Conservation (phyloP, 2,888 invertebrate species). For the Hemicrepidius hirtus region DNA sequence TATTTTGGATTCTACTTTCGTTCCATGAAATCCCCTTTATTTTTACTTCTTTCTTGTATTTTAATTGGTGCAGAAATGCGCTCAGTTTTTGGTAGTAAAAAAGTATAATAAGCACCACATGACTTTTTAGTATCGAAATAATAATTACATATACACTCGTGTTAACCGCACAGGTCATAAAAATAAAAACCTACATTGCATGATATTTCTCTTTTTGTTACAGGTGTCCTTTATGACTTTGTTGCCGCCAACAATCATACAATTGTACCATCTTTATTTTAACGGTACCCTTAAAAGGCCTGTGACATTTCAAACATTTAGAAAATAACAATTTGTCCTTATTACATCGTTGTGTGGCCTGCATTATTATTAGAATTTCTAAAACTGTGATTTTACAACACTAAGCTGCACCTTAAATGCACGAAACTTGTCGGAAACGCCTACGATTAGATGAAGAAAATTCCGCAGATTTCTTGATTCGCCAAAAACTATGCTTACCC, state of each 20-base stretch:
- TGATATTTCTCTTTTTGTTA: too few relatives aligned
- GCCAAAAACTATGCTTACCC: not conserved
- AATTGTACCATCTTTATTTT: not conserved
- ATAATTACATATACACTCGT: too few relatives aligned
- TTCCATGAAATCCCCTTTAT: too few relatives aligned
- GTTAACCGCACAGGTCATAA: too few relatives aligned
- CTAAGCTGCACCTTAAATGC: conserved; percentile 4
- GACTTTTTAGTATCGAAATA: too few relatives aligned
- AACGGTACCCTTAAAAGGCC: not conserved
- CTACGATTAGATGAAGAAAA: not conserved
- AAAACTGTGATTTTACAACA: not conserved
- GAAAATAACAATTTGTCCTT: conserved; percentile 3
- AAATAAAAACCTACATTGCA: too few relatives aligned
- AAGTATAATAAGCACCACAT: too few relatives aligned
- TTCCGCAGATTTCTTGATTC: not conserved
- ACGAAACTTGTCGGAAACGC: conserved; percentile 11
- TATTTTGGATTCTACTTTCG: too few relatives aligned
- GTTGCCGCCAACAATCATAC: not conserved
- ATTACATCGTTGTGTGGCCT: not conserved
- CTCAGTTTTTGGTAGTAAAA: too few relatives aligned
- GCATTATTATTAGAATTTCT: not conserved
- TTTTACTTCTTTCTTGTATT: too few relatives aligned
- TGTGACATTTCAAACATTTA: conserved; percentile 3
- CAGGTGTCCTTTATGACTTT: too few relatives aligned
- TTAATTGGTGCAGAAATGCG: too few relatives aligned